Base-by-base conservation (phyloP, 2,797 vertebrate genomes). In the Leuciscus waleckii region DNA sequence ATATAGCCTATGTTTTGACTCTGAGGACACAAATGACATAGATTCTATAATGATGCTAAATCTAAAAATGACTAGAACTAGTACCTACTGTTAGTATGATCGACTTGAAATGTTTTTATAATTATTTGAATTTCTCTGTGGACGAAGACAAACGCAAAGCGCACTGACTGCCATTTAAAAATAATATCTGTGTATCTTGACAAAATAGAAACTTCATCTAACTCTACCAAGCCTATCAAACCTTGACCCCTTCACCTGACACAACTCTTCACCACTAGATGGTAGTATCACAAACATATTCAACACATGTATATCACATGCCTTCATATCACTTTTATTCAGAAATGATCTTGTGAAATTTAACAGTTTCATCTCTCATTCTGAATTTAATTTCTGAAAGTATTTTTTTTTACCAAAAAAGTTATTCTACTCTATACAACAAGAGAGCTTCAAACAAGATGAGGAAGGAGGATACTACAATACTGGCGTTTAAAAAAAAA, bases 221-320 rank as follows among this genome's bases (percentile, higher is more conserved):
- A 37, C 35, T 77, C 14, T 7, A 41, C 4, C 35, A 58, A 39
- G 21, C 10, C 54, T 58, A 41, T 37, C 54, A 56, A 56, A 39
- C 21, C 13, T 23, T 58, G 35, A n/a, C 11, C 35, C 51, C 2
- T 56, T 77, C 51, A 77, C 54, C 32, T 39, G 51, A 58, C 74
- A 56, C 26, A 51, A 58, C 19, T 21, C 8, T 78, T 78, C 56
- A 78, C 37, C 75, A 78, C 56, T 41, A 78, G 75, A 78, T 61
- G 37, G 35, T 41, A 78, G 51, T 61, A 77, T 39, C 54, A 39
- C 75, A 77, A 77, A 77, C 51, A 58, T 26, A 39, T 21, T 75
- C 46, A 75, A 32, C 26, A 21, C 46, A 49, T 54, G 16, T 61
- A 39, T n/a, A 26, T 16, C 23, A n/a, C 39, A 14, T 26, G 37